Conservation (phyloP, 2,888 invertebrate genomes). For the Drosophila neonasuta region DNA sequence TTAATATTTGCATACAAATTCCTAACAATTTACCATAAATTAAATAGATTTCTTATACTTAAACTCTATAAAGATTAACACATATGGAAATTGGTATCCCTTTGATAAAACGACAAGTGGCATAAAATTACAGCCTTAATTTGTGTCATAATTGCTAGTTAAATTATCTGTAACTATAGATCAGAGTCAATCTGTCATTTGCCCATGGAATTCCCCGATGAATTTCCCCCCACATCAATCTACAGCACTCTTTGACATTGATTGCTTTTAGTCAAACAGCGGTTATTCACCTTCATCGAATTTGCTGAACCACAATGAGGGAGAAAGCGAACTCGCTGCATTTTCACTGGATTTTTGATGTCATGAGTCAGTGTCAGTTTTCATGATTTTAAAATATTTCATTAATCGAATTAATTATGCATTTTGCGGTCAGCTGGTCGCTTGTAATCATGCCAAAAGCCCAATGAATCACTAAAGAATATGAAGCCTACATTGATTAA, state of each 20-base stretch:
- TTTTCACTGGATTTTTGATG: neutral
- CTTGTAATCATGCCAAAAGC: slow-evolving; percentile 29
- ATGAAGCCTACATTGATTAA: too few relatives aligned
- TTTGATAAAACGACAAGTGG: too few relatives aligned
- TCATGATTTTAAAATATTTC: slow-evolving; percentile 66
- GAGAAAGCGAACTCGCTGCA: neutral
- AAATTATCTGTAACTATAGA: slow-evolving; percentile 57
- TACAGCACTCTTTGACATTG: slow-evolving; percentile 53
- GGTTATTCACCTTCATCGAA: slow-evolving; percentile 33
- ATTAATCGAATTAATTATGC: slow-evolving; percentile 73
- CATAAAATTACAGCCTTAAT: neutral
- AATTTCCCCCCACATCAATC: neutral
- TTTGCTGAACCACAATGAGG: neutral
- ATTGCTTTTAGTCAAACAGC: slow-evolving; percentile 68
- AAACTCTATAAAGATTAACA: too few relatives aligned
- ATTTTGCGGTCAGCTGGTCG: slow-evolving; percentile 61
- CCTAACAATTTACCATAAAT: too few relatives aligned
- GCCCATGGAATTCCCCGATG: neutral
- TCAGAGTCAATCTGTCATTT: slow-evolving; percentile 10
- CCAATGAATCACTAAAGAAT: neutral
- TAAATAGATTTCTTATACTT: too few relatives aligned
- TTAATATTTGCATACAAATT: too few relatives aligned
- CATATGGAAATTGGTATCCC: too few relatives aligned
- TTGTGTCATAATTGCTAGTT: slow-evolving; percentile 53
- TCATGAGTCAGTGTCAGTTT: slow-evolving; percentile 40